Base-by-base conservation (phyloP, 64 coral and sea anemone species). In the Montipora sp. region DNA sequence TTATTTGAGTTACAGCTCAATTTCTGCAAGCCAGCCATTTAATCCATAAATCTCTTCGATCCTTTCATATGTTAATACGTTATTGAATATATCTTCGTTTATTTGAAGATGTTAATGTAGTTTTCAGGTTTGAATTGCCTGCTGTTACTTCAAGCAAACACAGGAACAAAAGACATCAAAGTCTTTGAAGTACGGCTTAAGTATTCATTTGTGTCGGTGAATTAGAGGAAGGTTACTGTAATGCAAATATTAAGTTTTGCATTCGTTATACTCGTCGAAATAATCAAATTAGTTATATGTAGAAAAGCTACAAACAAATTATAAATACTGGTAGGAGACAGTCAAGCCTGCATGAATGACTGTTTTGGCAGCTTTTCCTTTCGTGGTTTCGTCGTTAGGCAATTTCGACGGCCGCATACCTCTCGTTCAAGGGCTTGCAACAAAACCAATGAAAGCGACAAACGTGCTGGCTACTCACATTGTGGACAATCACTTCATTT, bases 51-150 rank as follows among this genome's bases (percentile, higher is more conserved):
- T 84, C 60, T 10, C 16, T 6, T 84, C 36, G 36, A 36, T 36
- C 63, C 15, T 84, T 84, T 84, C 43, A 84, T 84, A 84, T 84
- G 81, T 8, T 84, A 84, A 84, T 69, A 49, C 3, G 4, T n/a
- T 19, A 12, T n/a, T 84, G 43, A 84, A 84, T 70, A 48, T 14
- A 16, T 84, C 43, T 84, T 69, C 16, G 60, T n/a, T 84, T 13
- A 48, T 49, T 3, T 47, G 36, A 83, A 66, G 80, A 61, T 45
- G 24, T 83, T 83, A 84, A 84, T 84, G 46, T 50, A 9, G 48
- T 49, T 19, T 45, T 84, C 66, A 20, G 16, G 4, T 84, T 70
- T 48, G 16, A 46, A 84, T 70, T 84, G 81, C 60, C 60, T 70
- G 27, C 24, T 7, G 19, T 84, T 2, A 5, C 18, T 69, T 84